Base-by-base conservation (phyloP, 2,113 vertebrate genomes). In the Forbesichthys agassizii region DNA sequence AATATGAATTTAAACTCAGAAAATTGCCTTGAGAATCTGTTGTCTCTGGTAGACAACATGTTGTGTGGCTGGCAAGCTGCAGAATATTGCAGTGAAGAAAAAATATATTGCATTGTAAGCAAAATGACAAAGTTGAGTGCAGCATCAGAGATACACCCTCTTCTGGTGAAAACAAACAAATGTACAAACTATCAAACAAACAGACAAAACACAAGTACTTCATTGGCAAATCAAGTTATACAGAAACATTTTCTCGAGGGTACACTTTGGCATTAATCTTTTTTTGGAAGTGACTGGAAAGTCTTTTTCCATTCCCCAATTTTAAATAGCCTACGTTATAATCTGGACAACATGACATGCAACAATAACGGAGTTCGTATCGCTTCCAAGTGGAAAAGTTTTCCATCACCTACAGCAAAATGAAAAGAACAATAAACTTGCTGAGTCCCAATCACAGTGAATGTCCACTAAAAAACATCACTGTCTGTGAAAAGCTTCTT, bases 281-380 rank as follows among this genome's bases (percentile, higher is more conserved):
- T 53, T 42, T 13, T 65, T 42, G 36, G 36, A 42, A 42, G 36
- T 42, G 36, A 42, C 36, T 75, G 70, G 64, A 55, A 78, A 72
- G 71, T 68, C 8, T 11, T 59, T 61, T 52, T 58, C 57, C 48
- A 36, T 68, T 58, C 66, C 65, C 53, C 58, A 60, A 14, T 64
- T 83, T 12, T 59, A 75, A 56, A 42, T 69, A 27, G 27, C 27
- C 27, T 27, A 27, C 27, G 27, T 27, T 27, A 75, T 54, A 77
- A 51, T 52, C 80, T 85, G 66, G 74, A 78, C 16, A 42, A 53
- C 83, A 67, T 78, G 78, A 84, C 84, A 87, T 89, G 88, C 83
- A 90, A 79, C 75, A 59, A 63, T 81, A 55, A 64, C 36, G 59
- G 79, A 51, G 58, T 77, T 36, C 66, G 71, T 62, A 73, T 61